Percentiles rank a stretch among this genome's conserved stretches.
These are phyloP conservation scores for Coryphaenoides rupestris DNA, from an alignment of 2,113 vertebrate species.

Conservation along the genomic window DNA sequence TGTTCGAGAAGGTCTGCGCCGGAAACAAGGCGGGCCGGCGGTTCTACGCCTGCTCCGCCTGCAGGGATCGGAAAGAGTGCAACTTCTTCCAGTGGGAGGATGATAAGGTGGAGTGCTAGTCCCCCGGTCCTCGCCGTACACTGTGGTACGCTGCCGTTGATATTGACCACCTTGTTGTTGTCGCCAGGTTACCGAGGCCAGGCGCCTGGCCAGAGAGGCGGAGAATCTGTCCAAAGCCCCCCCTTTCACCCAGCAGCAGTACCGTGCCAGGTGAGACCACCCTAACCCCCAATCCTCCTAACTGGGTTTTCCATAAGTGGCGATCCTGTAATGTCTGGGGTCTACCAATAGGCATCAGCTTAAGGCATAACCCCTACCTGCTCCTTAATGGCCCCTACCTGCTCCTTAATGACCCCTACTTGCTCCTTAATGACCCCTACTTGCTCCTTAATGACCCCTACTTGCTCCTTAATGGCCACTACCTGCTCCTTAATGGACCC, in stretches of 20 bases:
- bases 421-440: not conserved
- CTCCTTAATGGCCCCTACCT: not conserved
- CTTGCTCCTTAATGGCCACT: not conserved
- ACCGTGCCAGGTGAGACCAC: constrained; percentile 75
- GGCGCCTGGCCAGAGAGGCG: constrained; percentile 78
- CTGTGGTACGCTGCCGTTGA: not conserved
- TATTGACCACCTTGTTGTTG: not conserved
- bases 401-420: not conserved
- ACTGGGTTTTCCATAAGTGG: no score
- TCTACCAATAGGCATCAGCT: not conserved
- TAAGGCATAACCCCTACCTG: not conserved
- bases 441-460: not conserved
- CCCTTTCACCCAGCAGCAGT: constrained; percentile 73
- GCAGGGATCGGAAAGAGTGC: constrained; percentile 91
- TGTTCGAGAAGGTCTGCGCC: constrained; percentile 79
- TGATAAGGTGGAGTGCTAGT: constrained; percentile 82
- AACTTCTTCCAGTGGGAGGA: constrained; percentile 94
- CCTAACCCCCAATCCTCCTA: not conserved
- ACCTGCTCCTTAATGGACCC: not conserved
- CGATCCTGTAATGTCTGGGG: not conserved
- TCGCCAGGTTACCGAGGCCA: constrained; percentile 80
- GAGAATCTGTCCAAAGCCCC: constrained; percentile 76
- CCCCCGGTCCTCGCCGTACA: not conserved
- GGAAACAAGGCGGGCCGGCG: constrained; percentile 67
- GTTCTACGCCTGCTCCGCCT: constrained; percentile 94